A percentile compares a stretch with the other conserved stretches of the same genome.
phyloP scores from a whole-genome alignment of 2,113 vertebrate species.

The Hydrolagus affinis region DNA sequence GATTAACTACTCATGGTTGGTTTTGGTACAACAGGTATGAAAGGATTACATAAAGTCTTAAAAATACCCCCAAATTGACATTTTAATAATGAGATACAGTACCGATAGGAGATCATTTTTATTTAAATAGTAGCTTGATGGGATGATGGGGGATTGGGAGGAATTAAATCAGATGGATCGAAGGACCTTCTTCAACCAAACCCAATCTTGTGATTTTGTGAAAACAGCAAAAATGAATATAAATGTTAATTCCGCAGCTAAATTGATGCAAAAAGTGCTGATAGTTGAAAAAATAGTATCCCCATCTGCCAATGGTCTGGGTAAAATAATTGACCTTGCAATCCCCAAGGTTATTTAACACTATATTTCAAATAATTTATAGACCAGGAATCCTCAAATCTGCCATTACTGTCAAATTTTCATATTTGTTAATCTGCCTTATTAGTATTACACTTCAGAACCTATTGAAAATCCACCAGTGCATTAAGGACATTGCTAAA shows the following conservation, averaged over 20 bases:
- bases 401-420: neutral
- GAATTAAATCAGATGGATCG: too few species aligned
- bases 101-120: too few species aligned
- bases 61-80: too few species aligned
- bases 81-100: too few species aligned
- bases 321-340: neutral
- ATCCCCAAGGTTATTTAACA: neutral
- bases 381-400: neutral
- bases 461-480: neutral
- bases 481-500: conserved; percentile 20
- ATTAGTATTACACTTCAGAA: neutral
- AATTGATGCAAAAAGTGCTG: neutral
- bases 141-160: too few species aligned
- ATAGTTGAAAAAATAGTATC: neutral
- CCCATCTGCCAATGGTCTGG: neutral
- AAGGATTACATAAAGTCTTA: too few species aligned
- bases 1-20: too few species aligned
- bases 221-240: neutral
- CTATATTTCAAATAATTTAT: neutral
- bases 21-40: too few species aligned
- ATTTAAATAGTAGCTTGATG: too few species aligned
- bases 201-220: too few species aligned
- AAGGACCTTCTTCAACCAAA: too few species aligned
- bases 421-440: neutral
- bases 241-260: neutral